phyloP scores from a whole-genome alignment of 1,140 invertebrate species.

The Plodia interpunctella region DNA sequence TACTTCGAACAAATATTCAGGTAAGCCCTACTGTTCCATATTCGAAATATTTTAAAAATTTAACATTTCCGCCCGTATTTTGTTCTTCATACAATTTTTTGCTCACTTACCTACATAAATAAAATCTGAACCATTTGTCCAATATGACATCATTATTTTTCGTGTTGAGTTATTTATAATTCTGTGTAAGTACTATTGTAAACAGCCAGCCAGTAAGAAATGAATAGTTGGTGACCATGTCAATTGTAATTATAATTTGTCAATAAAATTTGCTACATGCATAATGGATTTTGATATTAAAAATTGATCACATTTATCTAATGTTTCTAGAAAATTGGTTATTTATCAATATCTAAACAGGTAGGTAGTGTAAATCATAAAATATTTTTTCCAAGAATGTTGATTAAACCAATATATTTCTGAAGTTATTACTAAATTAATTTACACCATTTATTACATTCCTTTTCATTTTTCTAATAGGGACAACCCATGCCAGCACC shows the following conservation, averaged over 20 bases:
- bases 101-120: slow-evolving; percentile 14
- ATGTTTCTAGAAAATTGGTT: too few relatives aligned
- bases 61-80: background rate
- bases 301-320: too few relatives aligned
- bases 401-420: too few relatives aligned
- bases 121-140: slow-evolving; percentile 37
- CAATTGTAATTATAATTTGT: background rate
- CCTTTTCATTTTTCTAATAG: slow-evolving; percentile 31
- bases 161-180: slow-evolving; percentile 43
- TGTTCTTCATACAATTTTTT: slow-evolving; percentile 14
- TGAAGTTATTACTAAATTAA: background rate
- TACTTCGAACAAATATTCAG: slow-evolving; percentile 87
- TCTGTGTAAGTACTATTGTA: slow-evolving; percentile 24
- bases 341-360: too few relatives aligned
- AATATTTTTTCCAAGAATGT: too few relatives aligned
- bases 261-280: background rate
- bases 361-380: too few relatives aligned
- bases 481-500: slow-evolving; percentile 85
- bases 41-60: slow-evolving; percentile 15
- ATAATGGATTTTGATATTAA: background rate
- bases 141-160: slow-evolving; percentile 53
- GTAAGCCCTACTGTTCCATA: slow-evolving; percentile 46
- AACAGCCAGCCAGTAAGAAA: slow-evolving; percentile 23
- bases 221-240: background rate
- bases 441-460: background rate